A percentile compares a stretch with the other conserved stretches of the same genome.
phyloP scores from a whole-genome alignment of 2,888 invertebrate species.

The Drosophila niveifrons region DNA sequence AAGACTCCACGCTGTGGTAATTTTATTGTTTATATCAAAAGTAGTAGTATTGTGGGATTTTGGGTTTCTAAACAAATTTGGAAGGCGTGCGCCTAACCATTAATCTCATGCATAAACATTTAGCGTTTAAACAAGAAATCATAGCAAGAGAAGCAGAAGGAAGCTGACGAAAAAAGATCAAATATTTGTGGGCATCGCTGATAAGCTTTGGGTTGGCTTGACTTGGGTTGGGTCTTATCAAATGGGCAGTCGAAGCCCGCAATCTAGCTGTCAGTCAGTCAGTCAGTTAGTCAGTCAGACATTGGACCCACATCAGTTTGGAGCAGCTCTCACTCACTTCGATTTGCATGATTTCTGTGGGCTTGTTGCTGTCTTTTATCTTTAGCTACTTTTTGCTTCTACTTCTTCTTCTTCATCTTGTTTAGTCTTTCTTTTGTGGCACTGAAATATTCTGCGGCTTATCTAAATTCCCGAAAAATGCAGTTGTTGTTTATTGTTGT shows the following conservation, averaged over 20 bases:
- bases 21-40: constrained; percentile 19
- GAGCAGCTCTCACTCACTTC: constrained; percentile 10
- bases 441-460: constrained; percentile 60
- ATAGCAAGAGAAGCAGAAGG: constrained; percentile 36
- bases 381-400: constrained; percentile 49
- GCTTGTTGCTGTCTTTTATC: constrained; percentile 36
- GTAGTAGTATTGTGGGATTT: constrained; percentile 18
- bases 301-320: constrained; percentile 55
- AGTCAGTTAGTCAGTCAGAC: constrained; percentile 30
- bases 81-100: constrained; percentile 75
- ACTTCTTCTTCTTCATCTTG: constrained; percentile 15
- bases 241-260: constrained; percentile 36
- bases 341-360: constrained; percentile 40
- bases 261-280: constrained; percentile 62
- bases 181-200: constrained; percentile 67
- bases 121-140: constrained; percentile 68
- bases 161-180: constrained; percentile 47
- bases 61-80: constrained; percentile 21
- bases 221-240: constrained; percentile 26
- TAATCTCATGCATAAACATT: constrained; percentile 79
- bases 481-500: constrained; percentile 62
- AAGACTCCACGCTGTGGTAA: constrained; percentile 42
- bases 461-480: constrained; percentile 76
- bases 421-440: background rate
- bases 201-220: too few relatives aligned